Evolutionary conservation across 2,797 vertebrate species (phyloP).

Genomic region (Silurus aristotelis): DNA sequence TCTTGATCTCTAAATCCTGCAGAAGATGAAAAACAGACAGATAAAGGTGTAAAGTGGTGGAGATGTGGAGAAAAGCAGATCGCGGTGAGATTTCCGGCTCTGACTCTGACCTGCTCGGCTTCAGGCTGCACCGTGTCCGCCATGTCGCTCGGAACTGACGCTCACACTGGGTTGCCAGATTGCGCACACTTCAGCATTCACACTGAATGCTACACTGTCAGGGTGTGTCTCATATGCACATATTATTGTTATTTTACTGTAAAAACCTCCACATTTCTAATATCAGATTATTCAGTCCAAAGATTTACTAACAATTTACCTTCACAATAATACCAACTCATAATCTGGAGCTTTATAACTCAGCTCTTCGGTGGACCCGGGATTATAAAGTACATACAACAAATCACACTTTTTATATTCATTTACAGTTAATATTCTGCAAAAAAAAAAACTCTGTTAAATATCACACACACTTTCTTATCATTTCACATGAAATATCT

Average conservation of each 20-base stretch:
- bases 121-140: conserved; percentile 70
- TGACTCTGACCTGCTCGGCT: conserved; percentile 69
- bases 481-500: background rate
- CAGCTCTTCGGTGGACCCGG: too few species aligned
- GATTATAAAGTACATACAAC: too few species aligned
- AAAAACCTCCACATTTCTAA: background rate
- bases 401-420: background rate
- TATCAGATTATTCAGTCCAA: background rate
- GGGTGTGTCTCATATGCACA: background rate
- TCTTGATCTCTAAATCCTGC: conserved; percentile 82
- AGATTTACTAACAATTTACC: background rate
- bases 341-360: too few species aligned
- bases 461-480: background rate
- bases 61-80: background rate
- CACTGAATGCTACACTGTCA: too few species aligned
- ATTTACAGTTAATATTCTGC: background rate
- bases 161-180: conserved; percentile 29
- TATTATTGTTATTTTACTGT: background rate
- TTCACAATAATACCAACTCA: background rate
- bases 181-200: background rate
- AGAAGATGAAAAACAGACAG: conserved; percentile 44
- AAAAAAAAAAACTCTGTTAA: background rate
- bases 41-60: background rate
- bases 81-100: background rate
- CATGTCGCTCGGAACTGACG: conserved; percentile 66